Conservation (phyloP, 2,113 vertebrate species). For the Pholis gunnellus region DNA sequence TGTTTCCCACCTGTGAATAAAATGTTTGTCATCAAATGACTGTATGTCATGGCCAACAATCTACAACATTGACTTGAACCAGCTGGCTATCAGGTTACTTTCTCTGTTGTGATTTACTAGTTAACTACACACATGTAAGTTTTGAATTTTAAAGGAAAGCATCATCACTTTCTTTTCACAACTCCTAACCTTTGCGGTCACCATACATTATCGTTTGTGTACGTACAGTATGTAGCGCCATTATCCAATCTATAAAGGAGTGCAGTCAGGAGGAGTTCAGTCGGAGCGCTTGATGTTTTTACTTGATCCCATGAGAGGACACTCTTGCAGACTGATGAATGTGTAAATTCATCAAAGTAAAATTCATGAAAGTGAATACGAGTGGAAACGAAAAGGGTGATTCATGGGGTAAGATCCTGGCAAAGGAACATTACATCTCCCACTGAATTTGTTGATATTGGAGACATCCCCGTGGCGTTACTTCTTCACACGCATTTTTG, state of each 20-base stretch:
- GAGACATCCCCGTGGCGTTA: constrained; percentile 47
- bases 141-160: neutral
- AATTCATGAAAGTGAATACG: constrained; percentile 52
- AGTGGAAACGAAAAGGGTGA: constrained; percentile 50
- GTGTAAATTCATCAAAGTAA: constrained; percentile 45
- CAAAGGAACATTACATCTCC: constrained; percentile 26
- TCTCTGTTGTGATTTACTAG: neutral
- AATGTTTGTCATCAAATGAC: constrained; percentile 4
- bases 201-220: neutral
- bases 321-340: constrained; percentile 38
- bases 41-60: neutral
- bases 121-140: neutral
- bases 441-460: constrained; percentile 29
- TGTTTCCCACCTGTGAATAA: constrained; percentile 89
- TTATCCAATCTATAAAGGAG: constrained; percentile 32
- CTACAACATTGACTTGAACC: neutral
- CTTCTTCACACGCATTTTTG: constrained; percentile 37
- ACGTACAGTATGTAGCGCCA: constrained; percentile 5
- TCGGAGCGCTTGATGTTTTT: constrained; percentile 32
- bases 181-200: constrained; percentile 1
- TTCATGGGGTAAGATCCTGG: constrained; percentile 35
- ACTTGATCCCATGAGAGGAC: constrained; percentile 38
- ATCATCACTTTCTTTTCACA: neutral
- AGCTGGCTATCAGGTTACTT: neutral
- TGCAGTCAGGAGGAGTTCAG: constrained; percentile 34